Base-by-base conservation (phyloP, 1,140 invertebrate species). In the Drosophila nikananu region DNA sequence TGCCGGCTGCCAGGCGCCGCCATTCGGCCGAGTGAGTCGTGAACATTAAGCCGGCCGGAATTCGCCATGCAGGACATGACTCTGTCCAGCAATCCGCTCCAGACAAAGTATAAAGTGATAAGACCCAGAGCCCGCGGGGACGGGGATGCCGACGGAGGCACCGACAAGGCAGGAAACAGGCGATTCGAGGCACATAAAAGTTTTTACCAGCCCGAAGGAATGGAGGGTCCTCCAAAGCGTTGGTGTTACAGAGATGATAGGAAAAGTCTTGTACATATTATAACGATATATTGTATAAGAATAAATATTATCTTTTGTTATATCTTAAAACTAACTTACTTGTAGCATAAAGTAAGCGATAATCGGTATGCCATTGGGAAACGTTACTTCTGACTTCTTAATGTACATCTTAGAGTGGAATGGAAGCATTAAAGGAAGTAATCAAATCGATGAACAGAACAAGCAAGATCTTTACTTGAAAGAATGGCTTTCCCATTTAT, bases 71-170 rank as follows among this genome's bases (percentile, higher is more conserved):
- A 58, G 77, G 66, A 61, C 73, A 84, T 70, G 83, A 77, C 80
- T 80, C 65, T 63, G 75, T 68, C 66, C 68, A 21, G 42, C 46
- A 81, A 86, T 83, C 75, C 80, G 75, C 66, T 77, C 71, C 67
- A 70, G 81, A 86, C 82, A 79, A 82, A 66, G 83, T 70, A 83
- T 65, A 87, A 77, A 80, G 72, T 86, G 84, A 86, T 86, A 86
- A 86, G 83, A 64, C 78, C 63, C 52, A 21, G 52, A 37, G 32
- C 32, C 52, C 21, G 65, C 42, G 41, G 39, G 25, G 12, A 7
- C 41, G 5, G 13, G 7, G 23, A 21, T 35, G 44, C 13, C 17
- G 23, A 12, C 27, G 19, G 35, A 60, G 35, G 27, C 54, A 21
- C 32, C 57, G 44, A 58, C 48, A 27, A 27, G 74, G 55, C 74